A percentile compares a stretch with the other conserved stretches of the same genome.
These are phyloP conservation scores for Melanargia galathea DNA, from an alignment of 2,888 invertebrate species.

Conservation along the genomic window DNA sequence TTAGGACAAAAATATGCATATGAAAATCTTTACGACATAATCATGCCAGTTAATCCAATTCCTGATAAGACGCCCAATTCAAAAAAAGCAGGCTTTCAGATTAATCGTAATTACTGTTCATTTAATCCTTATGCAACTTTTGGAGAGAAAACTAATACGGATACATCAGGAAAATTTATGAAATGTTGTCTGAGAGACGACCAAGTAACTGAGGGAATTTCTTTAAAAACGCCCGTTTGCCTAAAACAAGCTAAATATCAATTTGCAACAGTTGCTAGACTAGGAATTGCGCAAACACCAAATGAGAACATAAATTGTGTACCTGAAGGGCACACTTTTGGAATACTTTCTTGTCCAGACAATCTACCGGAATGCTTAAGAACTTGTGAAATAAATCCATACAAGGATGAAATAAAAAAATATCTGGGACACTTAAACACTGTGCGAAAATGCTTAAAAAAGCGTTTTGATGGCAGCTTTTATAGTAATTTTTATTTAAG, in stretches of 20 bases:
- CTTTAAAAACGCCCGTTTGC: slow-evolving; percentile 56
- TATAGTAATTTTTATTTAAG: slow-evolving; percentile 58
- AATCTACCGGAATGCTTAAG: slow-evolving; percentile 71
- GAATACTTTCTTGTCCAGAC: slow-evolving; percentile 64
- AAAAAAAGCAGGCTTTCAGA: slow-evolving; percentile 55
- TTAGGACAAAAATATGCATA: slow-evolving; percentile 59
- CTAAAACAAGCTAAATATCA: slow-evolving; percentile 67
- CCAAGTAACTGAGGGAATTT: slow-evolving; percentile 58
- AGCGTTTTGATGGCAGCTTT: slow-evolving; percentile 57
- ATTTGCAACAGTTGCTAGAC: slow-evolving; percentile 54
- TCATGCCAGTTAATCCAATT: slow-evolving; percentile 61
- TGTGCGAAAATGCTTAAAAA: slow-evolving; percentile 57
- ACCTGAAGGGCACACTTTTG: slow-evolving; percentile 72
- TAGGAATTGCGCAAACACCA: slow-evolving; percentile 70
- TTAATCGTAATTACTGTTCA: slow-evolving; percentile 57
- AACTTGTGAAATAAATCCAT: slow-evolving; percentile 58
- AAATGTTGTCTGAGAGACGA: slow-evolving; percentile 68
- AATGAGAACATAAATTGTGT: slow-evolving; percentile 72
- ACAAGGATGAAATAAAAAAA: slow-evolving; percentile 62
- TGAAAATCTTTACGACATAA: slow-evolving; percentile 62
- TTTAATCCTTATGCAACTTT: slow-evolving; percentile 68
- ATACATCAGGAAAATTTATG: slow-evolving; percentile 36
- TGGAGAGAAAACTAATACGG: slow-evolving; percentile 51
- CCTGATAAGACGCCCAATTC: slow-evolving; percentile 58
- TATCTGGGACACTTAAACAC: slow-evolving; percentile 75